These are phyloP conservation scores for Campaea margaritaria DNA, from an alignment of 2,888 invertebrate species.

Conservation along the genomic window DNA sequence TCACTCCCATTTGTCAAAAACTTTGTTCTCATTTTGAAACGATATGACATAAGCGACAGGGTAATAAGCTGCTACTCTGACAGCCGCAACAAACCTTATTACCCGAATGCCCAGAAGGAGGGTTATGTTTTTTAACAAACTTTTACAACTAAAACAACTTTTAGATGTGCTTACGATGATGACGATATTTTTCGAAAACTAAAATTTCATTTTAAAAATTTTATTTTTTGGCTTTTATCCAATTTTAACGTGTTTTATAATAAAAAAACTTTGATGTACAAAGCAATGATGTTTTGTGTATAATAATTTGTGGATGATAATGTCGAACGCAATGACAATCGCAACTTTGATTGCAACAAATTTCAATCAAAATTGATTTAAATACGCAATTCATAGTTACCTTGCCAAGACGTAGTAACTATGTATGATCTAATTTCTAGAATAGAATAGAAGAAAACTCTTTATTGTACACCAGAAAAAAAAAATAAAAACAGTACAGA, in stretches of 20 bases:
- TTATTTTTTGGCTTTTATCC: slow-evolving; percentile 51
- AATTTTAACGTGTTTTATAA: slow-evolving; percentile 47
- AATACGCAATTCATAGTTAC: no score
- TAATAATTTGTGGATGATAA: slow-evolving; percentile 2
- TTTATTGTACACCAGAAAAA: no score
- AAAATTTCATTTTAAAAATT: slow-evolving; percentile 32
- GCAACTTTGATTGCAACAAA: background rate
- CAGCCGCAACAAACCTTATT: slow-evolving; percentile 41
- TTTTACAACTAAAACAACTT: slow-evolving; percentile 54
- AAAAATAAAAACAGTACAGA: no score
- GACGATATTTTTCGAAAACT: slow-evolving; percentile 67
- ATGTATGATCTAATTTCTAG: no score
- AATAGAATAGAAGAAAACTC: no score
- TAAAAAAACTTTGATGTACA: slow-evolving; percentile 9
- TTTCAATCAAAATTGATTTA: no score
- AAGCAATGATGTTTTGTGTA: background rate
- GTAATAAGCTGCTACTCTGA: slow-evolving; percentile 51
- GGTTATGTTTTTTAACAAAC: slow-evolving; percentile 41
- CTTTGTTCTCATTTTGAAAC: background rate
- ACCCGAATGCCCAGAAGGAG: no score
- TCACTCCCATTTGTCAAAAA: background rate
- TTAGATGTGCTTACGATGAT: slow-evolving; percentile 68
- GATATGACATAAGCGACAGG: slow-evolving; percentile 51
- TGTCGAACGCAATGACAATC: background rate
- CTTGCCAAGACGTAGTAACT: no score